Percentiles rank a stretch among this genome's conserved stretches.
These are phyloP conservation scores for Nothobranchius furzeri DNA, from an alignment of 2,113 vertebrate genomes.

Conservation along the genomic window DNA sequence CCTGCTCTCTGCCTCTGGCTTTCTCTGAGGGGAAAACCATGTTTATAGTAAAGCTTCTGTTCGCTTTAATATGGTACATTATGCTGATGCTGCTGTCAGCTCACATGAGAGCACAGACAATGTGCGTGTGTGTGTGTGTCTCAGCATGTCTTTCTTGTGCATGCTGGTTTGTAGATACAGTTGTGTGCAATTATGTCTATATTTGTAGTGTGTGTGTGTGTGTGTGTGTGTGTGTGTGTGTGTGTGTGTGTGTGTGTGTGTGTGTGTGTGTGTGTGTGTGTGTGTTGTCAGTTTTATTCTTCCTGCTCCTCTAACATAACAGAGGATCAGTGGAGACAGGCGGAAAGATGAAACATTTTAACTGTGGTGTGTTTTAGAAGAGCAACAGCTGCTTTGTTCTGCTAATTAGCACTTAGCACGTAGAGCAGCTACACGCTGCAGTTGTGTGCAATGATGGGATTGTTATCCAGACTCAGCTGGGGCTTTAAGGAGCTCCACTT, in stretches of 20 bases:
- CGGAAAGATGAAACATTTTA: conserved; percentile 89
- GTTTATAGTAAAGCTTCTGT: conserved; percentile 91
- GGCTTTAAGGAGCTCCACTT: conserved; percentile 36
- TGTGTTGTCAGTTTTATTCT: conserved; percentile 87
- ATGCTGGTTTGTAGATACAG: conserved; percentile 41
- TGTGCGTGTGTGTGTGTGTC: conserved; percentile 9
- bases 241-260: conserved; percentile 47
- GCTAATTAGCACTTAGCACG: conserved; percentile 67
- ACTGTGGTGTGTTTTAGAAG: conserved; percentile 82
- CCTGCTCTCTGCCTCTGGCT: conserved; percentile 53
- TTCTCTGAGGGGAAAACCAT: conserved; percentile 57
- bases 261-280: neutral
- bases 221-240: neutral
- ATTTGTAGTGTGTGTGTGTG: conserved; percentile 46
- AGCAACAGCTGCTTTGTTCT: conserved; percentile 85
- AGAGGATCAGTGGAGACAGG: conserved; percentile 86
- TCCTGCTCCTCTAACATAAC: conserved; percentile 82
- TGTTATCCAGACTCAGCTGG: conserved; percentile 54
- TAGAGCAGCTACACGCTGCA: conserved; percentile 36
- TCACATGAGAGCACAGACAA: conserved; percentile 54
- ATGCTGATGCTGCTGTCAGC: conserved; percentile 93
- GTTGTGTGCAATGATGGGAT: conserved; percentile 19
- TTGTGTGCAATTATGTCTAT: conserved; percentile 29
- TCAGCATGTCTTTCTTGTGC: conserved; percentile 41
- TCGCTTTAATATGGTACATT: conserved; percentile 87